Evolutionary conservation across 1,140 invertebrate genomes (phyloP).

Genomic region (Leptonema lineaticorne): DNA sequence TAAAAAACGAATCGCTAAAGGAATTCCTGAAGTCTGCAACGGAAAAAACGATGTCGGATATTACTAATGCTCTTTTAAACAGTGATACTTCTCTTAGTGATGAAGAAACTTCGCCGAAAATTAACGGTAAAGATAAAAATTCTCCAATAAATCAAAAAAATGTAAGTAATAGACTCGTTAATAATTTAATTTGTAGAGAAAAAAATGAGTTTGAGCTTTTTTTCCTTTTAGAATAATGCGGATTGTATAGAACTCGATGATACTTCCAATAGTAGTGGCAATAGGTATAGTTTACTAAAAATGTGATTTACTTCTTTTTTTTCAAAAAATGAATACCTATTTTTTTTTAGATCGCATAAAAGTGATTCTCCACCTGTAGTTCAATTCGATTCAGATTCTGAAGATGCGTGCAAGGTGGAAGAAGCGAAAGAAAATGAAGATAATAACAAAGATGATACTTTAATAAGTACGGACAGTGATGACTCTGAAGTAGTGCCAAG

Average conservation of each 20-base stretch:
- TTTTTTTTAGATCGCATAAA: not conserved
- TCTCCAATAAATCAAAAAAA: not conserved
- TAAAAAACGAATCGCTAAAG: not conserved
- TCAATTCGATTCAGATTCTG: not conserved
- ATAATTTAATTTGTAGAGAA: too few species aligned
- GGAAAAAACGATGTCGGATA: not conserved
- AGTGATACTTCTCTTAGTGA: not conserved
- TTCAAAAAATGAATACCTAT: not conserved
- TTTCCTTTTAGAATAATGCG: too few species aligned
- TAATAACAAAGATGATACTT: slow-evolving; percentile 9
- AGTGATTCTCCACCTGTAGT: not conserved
- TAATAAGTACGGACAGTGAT: slow-evolving; percentile 11
- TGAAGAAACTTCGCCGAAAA: not conserved
- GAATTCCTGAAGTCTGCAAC: not conserved
- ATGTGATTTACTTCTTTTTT: not conserved
- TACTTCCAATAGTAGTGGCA: not conserved
- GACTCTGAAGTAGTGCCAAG: slow-evolving; percentile 36
- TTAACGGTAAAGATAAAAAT: not conserved
- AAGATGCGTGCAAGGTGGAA: not conserved
- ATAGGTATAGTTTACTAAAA: not conserved
- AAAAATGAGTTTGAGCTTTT: too few species aligned
- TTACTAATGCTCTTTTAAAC: not conserved
- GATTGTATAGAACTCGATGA: too few species aligned
- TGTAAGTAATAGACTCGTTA: too few species aligned
- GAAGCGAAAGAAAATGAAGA: not conserved